Evolutionary conservation across 2,888 invertebrate genomes (phyloP).

Genomic region (Dromius quadrimaculatus): DNA sequence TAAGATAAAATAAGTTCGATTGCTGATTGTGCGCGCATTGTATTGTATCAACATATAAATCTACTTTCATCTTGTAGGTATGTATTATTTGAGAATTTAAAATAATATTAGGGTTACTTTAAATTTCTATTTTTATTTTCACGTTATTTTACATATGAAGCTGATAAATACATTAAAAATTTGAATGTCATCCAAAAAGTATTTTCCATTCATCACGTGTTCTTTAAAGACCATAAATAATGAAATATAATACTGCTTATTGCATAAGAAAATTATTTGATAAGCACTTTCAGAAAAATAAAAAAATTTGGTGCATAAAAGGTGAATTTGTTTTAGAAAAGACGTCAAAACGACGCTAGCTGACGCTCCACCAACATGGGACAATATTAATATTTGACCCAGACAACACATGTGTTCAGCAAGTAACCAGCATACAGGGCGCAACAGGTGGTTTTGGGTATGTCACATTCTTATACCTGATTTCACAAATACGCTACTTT

Average conservation of each 20-base stretch:
- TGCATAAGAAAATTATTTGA: background rate
- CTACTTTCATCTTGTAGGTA: background rate
- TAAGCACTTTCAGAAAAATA: background rate
- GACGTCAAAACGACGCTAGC: background rate
- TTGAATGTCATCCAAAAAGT: slow-evolving; percentile 52
- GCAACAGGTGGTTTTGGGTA: slow-evolving; percentile 28
- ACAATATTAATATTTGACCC: background rate
- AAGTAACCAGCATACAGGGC: background rate
- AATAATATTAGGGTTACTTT: background rate
- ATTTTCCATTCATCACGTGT: slow-evolving; percentile 47
- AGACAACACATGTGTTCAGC: background rate
- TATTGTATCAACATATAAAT: slow-evolving; percentile 1
- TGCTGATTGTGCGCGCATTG: slow-evolving; percentile 4
- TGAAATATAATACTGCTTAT: background rate
- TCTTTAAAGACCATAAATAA: background rate
- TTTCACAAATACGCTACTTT: background rate
- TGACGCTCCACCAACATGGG: background rate
- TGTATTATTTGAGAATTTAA: slow-evolving; percentile 12
- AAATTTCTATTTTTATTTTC: slow-evolving; percentile 48
- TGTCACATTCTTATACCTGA: slow-evolving; percentile 1
- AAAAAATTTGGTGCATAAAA: background rate
- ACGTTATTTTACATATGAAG: slow-evolving; percentile 45
- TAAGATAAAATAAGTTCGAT: slow-evolving; percentile 3
- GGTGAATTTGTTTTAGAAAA: background rate
- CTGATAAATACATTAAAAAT: slow-evolving; percentile 49